These are phyloP conservation scores for Triplophysa tibetana DNA, from an alignment of 2,113 vertebrate species.

Conservation along the genomic window DNA sequence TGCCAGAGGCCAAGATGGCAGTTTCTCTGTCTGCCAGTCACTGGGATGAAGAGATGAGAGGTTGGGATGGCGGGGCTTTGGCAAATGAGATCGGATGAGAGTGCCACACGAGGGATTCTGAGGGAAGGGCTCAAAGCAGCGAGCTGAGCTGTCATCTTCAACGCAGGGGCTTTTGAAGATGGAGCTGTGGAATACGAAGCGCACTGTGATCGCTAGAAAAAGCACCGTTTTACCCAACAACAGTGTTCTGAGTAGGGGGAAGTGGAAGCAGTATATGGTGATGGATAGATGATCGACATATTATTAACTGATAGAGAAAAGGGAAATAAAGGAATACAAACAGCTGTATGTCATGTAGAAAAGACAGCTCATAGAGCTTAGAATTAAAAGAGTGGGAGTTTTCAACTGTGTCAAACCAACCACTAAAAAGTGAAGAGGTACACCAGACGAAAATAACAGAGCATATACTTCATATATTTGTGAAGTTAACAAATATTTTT, in stretches of 20 bases:
- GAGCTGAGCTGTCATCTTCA: slow-evolving; percentile 29
- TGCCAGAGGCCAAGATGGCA: slow-evolving; percentile 28
- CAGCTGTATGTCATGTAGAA: neutral
- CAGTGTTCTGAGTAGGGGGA: neutral
- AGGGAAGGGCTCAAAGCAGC: slow-evolving; percentile 1
- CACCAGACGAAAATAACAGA: slow-evolving; percentile 11
- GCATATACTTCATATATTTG: neutral
- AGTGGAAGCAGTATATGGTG: neutral
- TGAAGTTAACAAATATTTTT: too few species aligned
- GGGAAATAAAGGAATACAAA: slow-evolving; percentile 5
- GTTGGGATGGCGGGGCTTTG: neutral
- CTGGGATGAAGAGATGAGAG: slow-evolving; percentile 20
- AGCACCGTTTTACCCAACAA: neutral
- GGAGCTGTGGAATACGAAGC: slow-evolving; percentile 13
- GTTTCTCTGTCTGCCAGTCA: neutral
- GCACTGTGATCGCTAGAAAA: neutral
- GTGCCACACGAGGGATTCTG: slow-evolving; percentile 10
- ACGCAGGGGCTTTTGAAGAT: slow-evolving; percentile 25
- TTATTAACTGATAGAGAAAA: neutral
- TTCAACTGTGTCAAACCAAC: slow-evolving; percentile 44
- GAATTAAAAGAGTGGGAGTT: slow-evolving; percentile 20
- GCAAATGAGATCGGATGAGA: neutral
- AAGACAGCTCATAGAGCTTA: slow-evolving; percentile 13
- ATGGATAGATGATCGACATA: neutral
- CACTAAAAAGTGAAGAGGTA: slow-evolving; percentile 8